Conservation (phyloP, 2,888 invertebrate species). For the Clitarchus hookeri region DNA sequence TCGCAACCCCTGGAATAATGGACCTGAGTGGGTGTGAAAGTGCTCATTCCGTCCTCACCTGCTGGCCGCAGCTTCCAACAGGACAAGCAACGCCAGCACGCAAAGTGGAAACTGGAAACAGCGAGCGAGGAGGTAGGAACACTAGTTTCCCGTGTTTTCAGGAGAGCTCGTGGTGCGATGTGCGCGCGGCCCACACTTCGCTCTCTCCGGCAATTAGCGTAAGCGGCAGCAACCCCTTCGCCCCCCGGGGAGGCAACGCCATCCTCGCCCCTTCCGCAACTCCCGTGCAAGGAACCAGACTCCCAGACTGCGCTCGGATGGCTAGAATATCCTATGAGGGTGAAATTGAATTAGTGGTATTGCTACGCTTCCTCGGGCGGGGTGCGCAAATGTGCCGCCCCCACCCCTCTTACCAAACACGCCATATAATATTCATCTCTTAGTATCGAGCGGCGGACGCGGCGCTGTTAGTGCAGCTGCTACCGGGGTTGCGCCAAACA, state of each 20-base stretch:
- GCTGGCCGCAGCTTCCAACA: too few species aligned
- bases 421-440: conserved; percentile 1
- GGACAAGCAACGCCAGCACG: too few species aligned
- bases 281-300: background rate
- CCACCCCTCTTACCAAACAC: background rate
- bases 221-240: background rate
- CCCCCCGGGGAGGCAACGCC: background rate
- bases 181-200: background rate
- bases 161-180: too few species aligned
- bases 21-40: too few species aligned
- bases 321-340: conserved; percentile 6
- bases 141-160: too few species aligned
- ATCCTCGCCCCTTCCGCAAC: background rate
- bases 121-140: too few species aligned
- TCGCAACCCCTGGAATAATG: too few species aligned
- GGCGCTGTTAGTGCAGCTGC: background rate
- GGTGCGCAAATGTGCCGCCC: background rate
- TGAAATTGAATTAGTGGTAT: background rate
- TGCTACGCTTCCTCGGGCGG: background rate
- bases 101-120: too few species aligned
- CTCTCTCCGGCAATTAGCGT: background rate
- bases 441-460: background rate
- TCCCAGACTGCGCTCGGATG: conserved; percentile 9
- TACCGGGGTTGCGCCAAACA: background rate
- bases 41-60: too few species aligned